Conservation (phyloP, 1,140 invertebrate species). For the Bombyx mandarina region DNA sequence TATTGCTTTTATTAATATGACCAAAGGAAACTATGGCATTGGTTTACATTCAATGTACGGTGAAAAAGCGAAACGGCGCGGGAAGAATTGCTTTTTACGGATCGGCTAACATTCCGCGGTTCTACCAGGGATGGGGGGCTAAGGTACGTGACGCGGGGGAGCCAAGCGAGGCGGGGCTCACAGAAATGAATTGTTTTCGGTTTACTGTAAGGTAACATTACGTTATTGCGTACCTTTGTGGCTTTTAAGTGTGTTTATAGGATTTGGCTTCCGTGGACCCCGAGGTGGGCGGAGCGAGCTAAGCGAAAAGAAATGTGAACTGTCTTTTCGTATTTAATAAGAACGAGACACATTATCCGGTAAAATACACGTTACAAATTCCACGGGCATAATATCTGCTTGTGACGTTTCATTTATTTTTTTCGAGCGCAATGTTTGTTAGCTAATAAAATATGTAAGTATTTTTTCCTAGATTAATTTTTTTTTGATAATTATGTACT, state of each 20-base stretch:
- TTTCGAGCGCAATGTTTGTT: constrained; percentile 3
- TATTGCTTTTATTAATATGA: too few species aligned
- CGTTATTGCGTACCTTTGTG: constrained; percentile 48
- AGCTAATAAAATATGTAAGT: too few species aligned
- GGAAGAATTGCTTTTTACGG: constrained; percentile 61
- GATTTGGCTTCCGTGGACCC: constrained; percentile 23
- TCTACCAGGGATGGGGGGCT: constrained; percentile 15
- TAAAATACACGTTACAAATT: neutral
- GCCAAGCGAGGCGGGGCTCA: constrained; percentile 10
- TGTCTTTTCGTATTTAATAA: neutral
- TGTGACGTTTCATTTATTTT: constrained; percentile 13
- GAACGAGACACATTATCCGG: neutral
- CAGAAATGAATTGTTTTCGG: constrained; percentile 55
- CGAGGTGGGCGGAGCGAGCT: neutral
- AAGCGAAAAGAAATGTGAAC: neutral
- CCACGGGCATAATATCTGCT: neutral
- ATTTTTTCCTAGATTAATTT: too few species aligned
- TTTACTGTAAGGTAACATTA: constrained; percentile 44
- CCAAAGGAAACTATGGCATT: constrained; percentile 39
- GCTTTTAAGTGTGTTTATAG: constrained; percentile 44
- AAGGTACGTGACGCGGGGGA: constrained; percentile 14
- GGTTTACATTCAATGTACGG: constrained; percentile 54
- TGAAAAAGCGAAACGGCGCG: constrained; percentile 51
- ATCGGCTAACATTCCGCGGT: constrained; percentile 46
- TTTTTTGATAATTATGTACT: too few species aligned